Percentiles rank a stretch among this genome's conserved stretches.
These are phyloP conservation scores for Avahi laniger DNA, from an alignment of 2,797 vertebrate genomes.

Conservation along the genomic window DNA sequence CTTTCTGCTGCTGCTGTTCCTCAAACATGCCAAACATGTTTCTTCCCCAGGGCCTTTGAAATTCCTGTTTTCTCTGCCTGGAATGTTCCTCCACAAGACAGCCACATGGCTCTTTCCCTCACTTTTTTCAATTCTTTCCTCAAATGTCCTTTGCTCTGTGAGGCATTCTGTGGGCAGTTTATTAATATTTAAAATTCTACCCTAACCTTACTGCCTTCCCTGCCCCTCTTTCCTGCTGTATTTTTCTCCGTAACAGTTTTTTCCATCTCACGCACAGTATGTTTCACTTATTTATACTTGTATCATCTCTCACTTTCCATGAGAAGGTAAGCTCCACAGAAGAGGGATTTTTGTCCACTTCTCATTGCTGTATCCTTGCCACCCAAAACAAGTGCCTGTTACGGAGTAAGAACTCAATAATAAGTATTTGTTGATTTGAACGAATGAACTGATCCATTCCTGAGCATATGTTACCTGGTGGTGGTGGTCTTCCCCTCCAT, in stretches of 20 bases:
- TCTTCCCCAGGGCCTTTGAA: neutral
- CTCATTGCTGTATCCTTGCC: neutral
- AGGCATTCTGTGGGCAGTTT: neutral
- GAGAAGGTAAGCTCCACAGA: neutral
- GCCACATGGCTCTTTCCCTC: neutral
- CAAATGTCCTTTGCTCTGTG: neutral
- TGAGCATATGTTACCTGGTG: slow-evolving; percentile 88
- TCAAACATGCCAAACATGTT: neutral
- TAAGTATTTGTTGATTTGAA: neutral
- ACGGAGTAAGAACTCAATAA: neutral
- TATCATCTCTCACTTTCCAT: neutral
- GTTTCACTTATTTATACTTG: neutral
- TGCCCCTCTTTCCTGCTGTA: neutral
- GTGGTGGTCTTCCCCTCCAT: slow-evolving; percentile 99
- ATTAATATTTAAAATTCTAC: neutral
- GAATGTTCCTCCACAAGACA: neutral
- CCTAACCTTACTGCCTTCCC: neutral
- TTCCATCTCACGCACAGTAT: neutral
- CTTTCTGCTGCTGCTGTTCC: neutral
- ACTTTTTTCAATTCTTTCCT: neutral
- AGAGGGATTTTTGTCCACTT: neutral
- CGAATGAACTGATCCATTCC: no score
- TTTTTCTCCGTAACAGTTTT: neutral
- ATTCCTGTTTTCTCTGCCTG: neutral
- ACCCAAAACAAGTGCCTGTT: neutral